Conservation (phyloP, 2,797 vertebrate species). For the Rhabdophis nuchalis region DNA sequence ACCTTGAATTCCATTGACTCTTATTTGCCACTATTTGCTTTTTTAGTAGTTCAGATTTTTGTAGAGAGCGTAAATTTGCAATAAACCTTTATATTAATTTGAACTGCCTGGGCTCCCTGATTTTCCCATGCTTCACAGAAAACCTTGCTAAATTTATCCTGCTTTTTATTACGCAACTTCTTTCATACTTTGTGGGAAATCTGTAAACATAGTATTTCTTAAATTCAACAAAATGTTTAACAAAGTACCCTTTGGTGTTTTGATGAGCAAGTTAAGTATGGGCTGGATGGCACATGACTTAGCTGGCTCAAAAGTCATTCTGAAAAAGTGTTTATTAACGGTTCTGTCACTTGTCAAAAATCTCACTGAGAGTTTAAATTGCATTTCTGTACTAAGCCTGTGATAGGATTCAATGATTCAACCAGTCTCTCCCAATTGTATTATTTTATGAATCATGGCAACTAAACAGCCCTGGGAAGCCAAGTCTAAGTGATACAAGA, state of each 20-base stretch:
- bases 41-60: neutral
- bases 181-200: neutral
- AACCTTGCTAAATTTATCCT: neutral
- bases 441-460: neutral
- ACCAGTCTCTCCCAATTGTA: neutral
- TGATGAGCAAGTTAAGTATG: neutral
- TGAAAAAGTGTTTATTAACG: neutral
- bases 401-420: neutral
- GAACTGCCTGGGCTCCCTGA: neutral
- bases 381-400: neutral
- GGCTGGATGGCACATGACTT: neutral
- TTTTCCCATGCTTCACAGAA: neutral
- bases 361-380: neutral
- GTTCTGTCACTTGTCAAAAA: neutral
- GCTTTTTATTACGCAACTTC: neutral
- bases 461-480: neutral
- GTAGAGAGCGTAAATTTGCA: neutral
- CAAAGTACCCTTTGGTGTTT: neutral
- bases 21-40: neutral
- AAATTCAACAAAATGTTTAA: neutral
- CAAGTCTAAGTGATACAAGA: neutral
- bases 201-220: neutral
- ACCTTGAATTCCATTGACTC: neutral
- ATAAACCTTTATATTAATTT: neutral
- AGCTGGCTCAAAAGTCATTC: neutral